phyloP scores from a whole-genome alignment of 2,797 vertebrate genomes.

The Euthynnus affinis region DNA sequence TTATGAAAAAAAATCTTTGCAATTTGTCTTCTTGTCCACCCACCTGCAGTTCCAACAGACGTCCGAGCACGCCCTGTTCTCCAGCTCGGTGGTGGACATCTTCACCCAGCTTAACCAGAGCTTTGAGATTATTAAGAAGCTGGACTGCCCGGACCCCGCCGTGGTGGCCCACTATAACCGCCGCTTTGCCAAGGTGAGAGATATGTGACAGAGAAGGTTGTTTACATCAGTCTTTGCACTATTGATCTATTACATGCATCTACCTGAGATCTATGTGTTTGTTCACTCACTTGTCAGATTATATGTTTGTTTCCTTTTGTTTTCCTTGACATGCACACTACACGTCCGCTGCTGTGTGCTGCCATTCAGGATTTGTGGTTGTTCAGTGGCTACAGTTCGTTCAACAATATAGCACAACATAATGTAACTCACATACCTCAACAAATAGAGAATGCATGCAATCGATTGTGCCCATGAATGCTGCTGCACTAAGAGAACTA shows the following conservation, averaged over 20 bases:
- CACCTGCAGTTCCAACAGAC: slow-evolving; percentile 94
- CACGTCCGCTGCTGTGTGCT: no score
- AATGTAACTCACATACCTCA: not conserved
- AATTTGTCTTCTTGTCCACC: not conserved
- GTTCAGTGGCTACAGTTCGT: no score
- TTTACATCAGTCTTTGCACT: not conserved
- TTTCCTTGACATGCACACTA: not conserved
- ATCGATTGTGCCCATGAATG: no score
- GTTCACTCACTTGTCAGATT: no score
- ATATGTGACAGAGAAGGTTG: slow-evolving; percentile 55
- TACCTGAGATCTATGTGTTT: not conserved
- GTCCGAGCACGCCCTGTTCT: slow-evolving; percentile 97
- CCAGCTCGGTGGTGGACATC: slow-evolving; percentile 98
- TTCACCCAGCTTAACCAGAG: slow-evolving; percentile 99
- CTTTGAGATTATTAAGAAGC: slow-evolving; percentile 97
- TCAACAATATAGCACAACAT: not conserved
- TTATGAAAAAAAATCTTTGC: slow-evolving; percentile 48
- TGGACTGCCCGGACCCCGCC: slow-evolving; percentile 93
- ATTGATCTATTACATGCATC: not conserved
- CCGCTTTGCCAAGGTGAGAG: slow-evolving; percentile 95
- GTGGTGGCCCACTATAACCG: slow-evolving; percentile 92
- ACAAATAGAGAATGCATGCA: no score
- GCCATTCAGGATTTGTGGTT: no score
- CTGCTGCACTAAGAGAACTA: no score
- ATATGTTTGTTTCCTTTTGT: no score